Conservation (phyloP, 2,113 vertebrate species). For the Gambusia holbrooki region DNA sequence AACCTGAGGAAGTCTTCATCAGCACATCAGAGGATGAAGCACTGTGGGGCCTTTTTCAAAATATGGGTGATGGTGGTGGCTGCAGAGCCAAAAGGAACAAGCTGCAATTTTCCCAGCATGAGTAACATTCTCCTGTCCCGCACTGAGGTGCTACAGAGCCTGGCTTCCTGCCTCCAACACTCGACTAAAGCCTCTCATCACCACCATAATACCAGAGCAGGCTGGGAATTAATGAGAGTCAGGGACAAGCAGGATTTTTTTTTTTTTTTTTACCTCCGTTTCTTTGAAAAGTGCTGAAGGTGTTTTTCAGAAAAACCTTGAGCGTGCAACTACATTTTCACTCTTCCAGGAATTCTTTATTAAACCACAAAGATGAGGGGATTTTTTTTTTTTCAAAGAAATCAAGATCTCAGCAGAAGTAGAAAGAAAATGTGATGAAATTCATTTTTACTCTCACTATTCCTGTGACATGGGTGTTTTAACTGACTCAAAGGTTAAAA, state of each 20-base stretch:
- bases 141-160: constrained; percentile 21
- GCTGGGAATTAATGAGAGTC: constrained; percentile 42
- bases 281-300: background rate
- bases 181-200: constrained; percentile 17
- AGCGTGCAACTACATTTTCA: background rate
- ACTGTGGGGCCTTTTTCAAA: constrained; percentile 48
- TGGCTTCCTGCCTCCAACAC: constrained; percentile 11
- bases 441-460: background rate
- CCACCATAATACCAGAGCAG: constrained; percentile 3
- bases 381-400: background rate
- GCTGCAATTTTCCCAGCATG: constrained; percentile 37
- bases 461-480: background rate
- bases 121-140: constrained; percentile 52
- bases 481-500: background rate
- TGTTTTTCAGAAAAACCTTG: constrained; percentile 16
- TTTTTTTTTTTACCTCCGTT: too few relatives aligned
- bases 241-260: constrained; percentile 4
- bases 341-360: background rate
- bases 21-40: constrained; percentile 44
- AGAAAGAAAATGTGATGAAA: background rate
- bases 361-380: background rate
- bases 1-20: constrained; percentile 46
- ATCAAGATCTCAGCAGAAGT: background rate
- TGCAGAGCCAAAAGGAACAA: constrained; percentile 19
- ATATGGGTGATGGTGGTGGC: constrained; percentile 49